Base-by-base conservation (phyloP, 2,113 vertebrate species). In the Urocitellus parryii region DNA sequence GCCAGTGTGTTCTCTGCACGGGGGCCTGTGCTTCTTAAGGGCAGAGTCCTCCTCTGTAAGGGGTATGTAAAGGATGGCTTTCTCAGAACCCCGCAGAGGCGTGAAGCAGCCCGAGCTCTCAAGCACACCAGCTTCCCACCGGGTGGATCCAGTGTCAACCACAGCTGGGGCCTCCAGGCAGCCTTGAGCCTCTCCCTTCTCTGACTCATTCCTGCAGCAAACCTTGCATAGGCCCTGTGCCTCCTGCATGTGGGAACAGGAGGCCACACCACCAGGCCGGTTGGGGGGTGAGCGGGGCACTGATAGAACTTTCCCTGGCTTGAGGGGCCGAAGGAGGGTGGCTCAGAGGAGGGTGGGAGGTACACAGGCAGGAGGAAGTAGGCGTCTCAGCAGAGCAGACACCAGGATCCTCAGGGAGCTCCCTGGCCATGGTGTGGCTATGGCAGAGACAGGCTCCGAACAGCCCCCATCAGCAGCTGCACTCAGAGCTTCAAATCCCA, bases 1-100 rank as follows among this genome's bases (percentile, higher is more conserved):
- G 17, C 11, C 5, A 2, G n/a, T 2, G 0, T 4, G 17, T 11
- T n/a, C 32, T 37, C 53, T 14, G 10, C 2, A 8, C 34, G 1
- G 8, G 18, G 27, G 12, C 85, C 42, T 63, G 34, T n/a, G 53
- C 84, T 11, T 4, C 37, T 68, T 79, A 37, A 4, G 2, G 74
- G 51, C 61, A 20, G 32, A 53, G 17, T 6, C 5, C 37, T 39
- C 10, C 18, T 45, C 34, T 32, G 8, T 58, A 42, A 16, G 37
- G 37, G 58, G 16, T 8, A 29, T 45, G 0, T 29, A 9, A 45
- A 82, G n/a, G 27, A 27, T 5, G 34, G 61, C 80, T 93, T 84
- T 79, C 65, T 42, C 32, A 29, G 53, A 79, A 16, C 4, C 9
- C 6, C 10, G 27, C 53, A 4, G 22, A 8, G 16, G 13, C 25